Percentiles rank a stretch among this genome's conserved stretches.
Evolutionary conservation across 2,797 vertebrate species (phyloP).

Genomic region (Nyctibius grandis): DNA sequence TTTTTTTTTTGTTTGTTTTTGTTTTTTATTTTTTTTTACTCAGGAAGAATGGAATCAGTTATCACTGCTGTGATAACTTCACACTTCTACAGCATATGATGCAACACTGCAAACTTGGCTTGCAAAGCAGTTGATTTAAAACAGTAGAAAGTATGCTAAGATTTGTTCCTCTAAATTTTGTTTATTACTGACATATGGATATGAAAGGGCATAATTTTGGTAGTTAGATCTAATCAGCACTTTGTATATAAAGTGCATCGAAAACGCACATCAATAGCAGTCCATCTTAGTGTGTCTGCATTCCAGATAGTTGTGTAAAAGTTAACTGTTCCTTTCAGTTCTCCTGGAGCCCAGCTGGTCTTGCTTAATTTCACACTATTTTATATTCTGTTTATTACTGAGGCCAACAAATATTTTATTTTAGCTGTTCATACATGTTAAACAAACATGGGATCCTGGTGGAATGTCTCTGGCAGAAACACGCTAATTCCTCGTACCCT

Average conservation of each 20-base stretch:
- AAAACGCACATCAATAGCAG: conserved; percentile 27
- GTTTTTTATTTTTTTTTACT: neutral
- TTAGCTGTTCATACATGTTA: conserved; percentile 65
- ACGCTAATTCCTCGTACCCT: conserved; percentile 38
- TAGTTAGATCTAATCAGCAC: conserved; percentile 58
- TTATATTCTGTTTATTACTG: conserved; percentile 67
- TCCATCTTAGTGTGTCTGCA: neutral
- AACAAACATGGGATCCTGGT: conserved; percentile 47
- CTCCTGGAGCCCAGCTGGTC: conserved; percentile 52
- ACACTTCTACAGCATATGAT: neutral
- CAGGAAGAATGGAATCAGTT: neutral
- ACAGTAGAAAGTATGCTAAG: neutral
- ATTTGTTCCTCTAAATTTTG: conserved; percentile 15
- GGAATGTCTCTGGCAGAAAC: conserved; percentile 63
- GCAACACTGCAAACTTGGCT: conserved; percentile 2
- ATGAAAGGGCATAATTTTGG: conserved; percentile 39
- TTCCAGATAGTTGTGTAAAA: conserved; percentile 5
- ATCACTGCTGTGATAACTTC: neutral
- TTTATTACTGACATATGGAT: conserved; percentile 50
- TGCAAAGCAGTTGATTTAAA: conserved; percentile 8
- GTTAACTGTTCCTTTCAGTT: conserved; percentile 32
- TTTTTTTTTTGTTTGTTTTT: neutral
- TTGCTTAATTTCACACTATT: conserved; percentile 64
- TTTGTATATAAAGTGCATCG: conserved; percentile 39
- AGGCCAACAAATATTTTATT: conserved; percentile 65